Percentiles rank a stretch among this genome's conserved stretches.
Evolutionary conservation across 2,888 invertebrate species (phyloP).

Genomic region (Eretmocerus hayati): DNA sequence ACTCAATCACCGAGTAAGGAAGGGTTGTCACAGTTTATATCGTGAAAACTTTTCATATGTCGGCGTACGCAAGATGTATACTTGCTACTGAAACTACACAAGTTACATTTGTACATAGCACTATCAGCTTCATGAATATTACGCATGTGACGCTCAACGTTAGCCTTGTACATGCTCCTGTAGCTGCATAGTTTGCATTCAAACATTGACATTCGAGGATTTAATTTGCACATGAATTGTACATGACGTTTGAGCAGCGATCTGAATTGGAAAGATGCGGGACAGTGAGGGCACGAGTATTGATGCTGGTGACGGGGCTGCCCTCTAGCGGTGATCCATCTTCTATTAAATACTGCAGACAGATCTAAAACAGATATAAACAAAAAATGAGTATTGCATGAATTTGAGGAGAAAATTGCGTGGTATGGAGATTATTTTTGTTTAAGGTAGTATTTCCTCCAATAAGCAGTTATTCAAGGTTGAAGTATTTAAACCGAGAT

Average conservation of each 20-base stretch:
- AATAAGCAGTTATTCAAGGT: too few relatives aligned
- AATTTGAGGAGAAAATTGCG: too few relatives aligned
- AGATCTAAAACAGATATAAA: neutral
- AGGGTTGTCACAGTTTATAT: neutral
- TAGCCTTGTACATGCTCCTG: slow-evolving; percentile 44
- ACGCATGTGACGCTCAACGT: slow-evolving; percentile 42
- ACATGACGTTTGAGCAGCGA: slow-evolving; percentile 32
- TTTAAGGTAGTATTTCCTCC: too few relatives aligned
- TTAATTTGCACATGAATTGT: slow-evolving; percentile 32
- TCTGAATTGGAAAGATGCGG: slow-evolving; percentile 30
- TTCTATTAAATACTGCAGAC: neutral
- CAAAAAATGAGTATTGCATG: too few relatives aligned
- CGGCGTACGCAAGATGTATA: slow-evolving; percentile 40
- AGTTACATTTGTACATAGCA: slow-evolving; percentile 32
- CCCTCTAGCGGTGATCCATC: neutral
- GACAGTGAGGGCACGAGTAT: slow-evolving; percentile 33
- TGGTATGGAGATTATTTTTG: too few relatives aligned
- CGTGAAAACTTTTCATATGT: slow-evolving; percentile 38
- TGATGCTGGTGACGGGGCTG: slow-evolving; percentile 11
- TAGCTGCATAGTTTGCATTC: slow-evolving; percentile 44
- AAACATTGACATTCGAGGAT: slow-evolving; percentile 37
- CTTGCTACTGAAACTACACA: slow-evolving; percentile 40
- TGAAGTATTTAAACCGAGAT: too few relatives aligned
- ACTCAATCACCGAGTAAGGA: too few relatives aligned
- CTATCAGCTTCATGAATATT: slow-evolving; percentile 35